Evolutionary conservation across 2,797 vertebrate species (phyloP).

Genomic region (Poecilia velifera): DNA sequence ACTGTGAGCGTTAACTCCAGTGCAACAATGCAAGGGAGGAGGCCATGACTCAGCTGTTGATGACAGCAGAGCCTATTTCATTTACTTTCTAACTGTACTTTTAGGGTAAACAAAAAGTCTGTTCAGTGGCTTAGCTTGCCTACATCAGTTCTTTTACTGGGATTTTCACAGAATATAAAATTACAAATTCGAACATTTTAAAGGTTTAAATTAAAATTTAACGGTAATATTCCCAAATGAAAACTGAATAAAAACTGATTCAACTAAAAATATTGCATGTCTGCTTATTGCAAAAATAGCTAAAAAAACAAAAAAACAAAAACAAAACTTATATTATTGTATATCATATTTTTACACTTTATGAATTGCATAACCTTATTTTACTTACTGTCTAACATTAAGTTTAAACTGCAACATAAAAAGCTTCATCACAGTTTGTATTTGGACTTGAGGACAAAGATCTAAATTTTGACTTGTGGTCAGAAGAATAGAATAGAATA

Average conservation of each 20-base stretch:
- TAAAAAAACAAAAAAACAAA: not conserved
- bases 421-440: not conserved
- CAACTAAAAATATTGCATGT: not conserved
- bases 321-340: not conserved
- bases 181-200: not conserved
- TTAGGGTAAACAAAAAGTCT: not conserved
- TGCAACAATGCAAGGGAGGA: constrained; percentile 13
- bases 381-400: not conserved
- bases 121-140: constrained; percentile 6
- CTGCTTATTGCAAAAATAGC: not conserved
- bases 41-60: constrained; percentile 29
- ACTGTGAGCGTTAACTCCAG: constrained; percentile 36
- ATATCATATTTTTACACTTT: not conserved
- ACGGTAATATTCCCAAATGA: not conserved
- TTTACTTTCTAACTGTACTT: constrained; percentile 2
- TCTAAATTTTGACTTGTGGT: not conserved
- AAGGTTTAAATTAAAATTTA: not conserved
- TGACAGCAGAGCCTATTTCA: not conserved
- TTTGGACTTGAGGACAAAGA: not conserved
- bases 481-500: too few species aligned
- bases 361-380: not conserved
- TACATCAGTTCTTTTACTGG: constrained; percentile 37
- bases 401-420: not conserved
- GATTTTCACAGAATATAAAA: constrained; percentile 16
- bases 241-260: not conserved